Conservation (phyloP, 1,140 invertebrate genomes). For the Drosophila arawakana region DNA sequence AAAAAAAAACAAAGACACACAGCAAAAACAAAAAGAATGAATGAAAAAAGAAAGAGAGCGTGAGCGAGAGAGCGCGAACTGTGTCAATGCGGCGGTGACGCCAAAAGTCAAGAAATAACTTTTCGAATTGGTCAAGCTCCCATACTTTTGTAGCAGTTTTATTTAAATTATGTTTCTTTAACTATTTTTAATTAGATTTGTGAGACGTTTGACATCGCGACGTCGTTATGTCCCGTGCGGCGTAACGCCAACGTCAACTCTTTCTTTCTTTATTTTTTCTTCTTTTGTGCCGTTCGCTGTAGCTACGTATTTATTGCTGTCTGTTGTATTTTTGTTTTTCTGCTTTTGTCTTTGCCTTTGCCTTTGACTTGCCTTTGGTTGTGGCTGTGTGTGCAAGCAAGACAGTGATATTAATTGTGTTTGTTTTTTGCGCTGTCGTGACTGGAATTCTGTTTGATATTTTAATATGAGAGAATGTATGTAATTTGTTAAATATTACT, state of each 20-base stretch:
- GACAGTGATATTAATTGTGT: slow-evolving; percentile 33
- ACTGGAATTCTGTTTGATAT: slow-evolving; percentile 60
- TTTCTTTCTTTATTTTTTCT: slow-evolving; percentile 43
- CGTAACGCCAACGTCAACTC: slow-evolving; percentile 42
- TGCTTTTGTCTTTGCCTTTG: slow-evolving; percentile 49
- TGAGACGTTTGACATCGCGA: slow-evolving; percentile 35
- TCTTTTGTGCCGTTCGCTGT: slow-evolving; percentile 43
- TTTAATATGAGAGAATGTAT: slow-evolving; percentile 41
- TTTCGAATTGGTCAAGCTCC: slow-evolving; percentile 35
- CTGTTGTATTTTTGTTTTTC: slow-evolving; percentile 51
- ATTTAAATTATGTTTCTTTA: slow-evolving; percentile 50
- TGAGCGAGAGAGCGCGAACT: slow-evolving; percentile 66
- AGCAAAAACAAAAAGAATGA: slow-evolving; percentile 58
- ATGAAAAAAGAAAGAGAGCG: slow-evolving; percentile 52
- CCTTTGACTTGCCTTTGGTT: slow-evolving; percentile 11
- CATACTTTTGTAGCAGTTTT: slow-evolving; percentile 26
- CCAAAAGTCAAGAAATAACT: slow-evolving; percentile 66
- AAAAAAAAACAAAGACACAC: slow-evolving; percentile 50
- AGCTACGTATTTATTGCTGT: slow-evolving; percentile 57
- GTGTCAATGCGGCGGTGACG: slow-evolving; percentile 72
- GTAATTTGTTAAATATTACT: slow-evolving; percentile 39
- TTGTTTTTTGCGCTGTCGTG: slow-evolving; percentile 36
- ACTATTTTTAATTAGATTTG: slow-evolving; percentile 71
- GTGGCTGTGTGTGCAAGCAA: slow-evolving; percentile 3
- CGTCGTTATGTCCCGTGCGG: slow-evolving; percentile 32